phyloP scores from a whole-genome alignment of 2,797 vertebrate genomes.

The Phyllotis vaccarum region DNA sequence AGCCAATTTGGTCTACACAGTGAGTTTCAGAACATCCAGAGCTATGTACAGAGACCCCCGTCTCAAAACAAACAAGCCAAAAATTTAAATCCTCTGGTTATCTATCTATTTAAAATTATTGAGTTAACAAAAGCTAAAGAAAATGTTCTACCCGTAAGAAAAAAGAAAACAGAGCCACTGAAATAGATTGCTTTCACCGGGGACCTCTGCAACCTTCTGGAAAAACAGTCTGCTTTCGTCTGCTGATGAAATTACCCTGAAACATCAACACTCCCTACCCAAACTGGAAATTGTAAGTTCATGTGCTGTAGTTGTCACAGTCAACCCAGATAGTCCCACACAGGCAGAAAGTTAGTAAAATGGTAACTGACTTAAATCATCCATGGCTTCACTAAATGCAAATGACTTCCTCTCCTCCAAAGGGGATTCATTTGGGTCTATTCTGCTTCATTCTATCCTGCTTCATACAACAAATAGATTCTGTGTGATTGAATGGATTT shows the following conservation, averaged over 20 bases:
- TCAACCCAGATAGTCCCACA: background rate
- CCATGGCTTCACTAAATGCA: background rate
- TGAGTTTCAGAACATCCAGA: background rate
- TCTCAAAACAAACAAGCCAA: background rate
- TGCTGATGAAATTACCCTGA: slow-evolving; percentile 69
- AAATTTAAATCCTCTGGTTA: slow-evolving; percentile 23
- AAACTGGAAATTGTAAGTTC: background rate
- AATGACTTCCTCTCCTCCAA: slow-evolving; percentile 3
- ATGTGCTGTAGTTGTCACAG: background rate
- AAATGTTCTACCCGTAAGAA: background rate
- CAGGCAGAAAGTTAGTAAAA: background rate
- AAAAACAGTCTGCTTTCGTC: slow-evolving; percentile 57
- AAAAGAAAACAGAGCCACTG: background rate
- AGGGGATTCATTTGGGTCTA: slow-evolving; percentile 2
- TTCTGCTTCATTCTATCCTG: background rate
- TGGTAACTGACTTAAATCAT: background rate
- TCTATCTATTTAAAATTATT: slow-evolving; percentile 32
- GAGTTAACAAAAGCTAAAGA: background rate
- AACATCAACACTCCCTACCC: slow-evolving; percentile 32
- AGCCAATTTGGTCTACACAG: background rate
- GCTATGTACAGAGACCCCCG: background rate
- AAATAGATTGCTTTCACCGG: slow-evolving; percentile 44
- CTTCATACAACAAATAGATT: slow-evolving; percentile 15
- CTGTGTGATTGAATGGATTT: background rate
- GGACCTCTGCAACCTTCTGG: slow-evolving; percentile 59